Evolutionary conservation across 2,888 invertebrate species (phyloP), one percentile per base, ranked within the genome.

Genomic region (Diplolepis rosae): DNA sequence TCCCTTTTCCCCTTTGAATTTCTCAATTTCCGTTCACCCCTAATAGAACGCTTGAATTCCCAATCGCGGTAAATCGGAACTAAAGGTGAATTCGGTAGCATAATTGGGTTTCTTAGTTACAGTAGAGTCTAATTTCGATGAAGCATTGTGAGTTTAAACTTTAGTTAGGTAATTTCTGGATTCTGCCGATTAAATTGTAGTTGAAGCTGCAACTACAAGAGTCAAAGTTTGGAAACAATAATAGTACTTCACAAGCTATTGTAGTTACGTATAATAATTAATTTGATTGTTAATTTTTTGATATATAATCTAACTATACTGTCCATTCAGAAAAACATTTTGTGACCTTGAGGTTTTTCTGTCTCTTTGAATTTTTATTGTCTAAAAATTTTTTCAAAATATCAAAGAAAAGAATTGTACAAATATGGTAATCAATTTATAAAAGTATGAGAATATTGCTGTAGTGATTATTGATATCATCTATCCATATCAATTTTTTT

Each of bases 11-110:
- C 52, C 70, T 52, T 73, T 51, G 70, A 61, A 54, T 65, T 70
- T 71, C 66, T 69, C 75, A 73, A 69, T 75, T 75, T 54, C 72
- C 72, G 72, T 68, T 71, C 66, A 69, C 68, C 69, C 69, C 66
- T 24, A 24, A 35, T n/a, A 7, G 15, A 18, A 45, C n/a, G 24
- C 39, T 39, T 32, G 18, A 56, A 56, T 35, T 56, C 11, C 22
- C 22, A 35, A 61, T 61, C 39, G 56, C 35, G 56, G 56, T 61
- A 6, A 35, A 61, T 9, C 18, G 9, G 7, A 15, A n/a, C 13
- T 61, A 24, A 39, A 61, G 39, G 24, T 39, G 24, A 61, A 61
- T 22, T 5, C 1, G 9, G 7, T 13, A 35, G 35, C 18, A 24
- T 24, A 61, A 61, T 2, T 61, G 7, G 35, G 18, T 24, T 61